These are phyloP conservation scores for Trissolcus brochymenae DNA, from an alignment of 2,888 invertebrate genomes.

Conservation along the genomic window DNA sequence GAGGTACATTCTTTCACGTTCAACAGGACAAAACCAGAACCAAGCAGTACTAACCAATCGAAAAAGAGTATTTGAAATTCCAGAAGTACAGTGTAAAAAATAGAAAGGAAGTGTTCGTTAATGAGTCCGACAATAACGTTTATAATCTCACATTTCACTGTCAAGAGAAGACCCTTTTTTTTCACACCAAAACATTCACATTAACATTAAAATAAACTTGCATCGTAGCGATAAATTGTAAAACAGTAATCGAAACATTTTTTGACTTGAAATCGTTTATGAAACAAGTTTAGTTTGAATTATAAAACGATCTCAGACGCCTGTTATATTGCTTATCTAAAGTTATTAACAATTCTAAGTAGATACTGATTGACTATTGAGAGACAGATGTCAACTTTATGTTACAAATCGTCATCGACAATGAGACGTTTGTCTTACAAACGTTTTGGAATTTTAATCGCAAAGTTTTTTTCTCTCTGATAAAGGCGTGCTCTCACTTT, in stretches of 20 bases:
- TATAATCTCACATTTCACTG: neutral
- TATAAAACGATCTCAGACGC: conserved; percentile 2
- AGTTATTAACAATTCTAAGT: conserved; percentile 16
- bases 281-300: too few relatives aligned
- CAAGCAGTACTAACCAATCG: conserved; percentile 41
- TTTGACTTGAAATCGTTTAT: too few relatives aligned
- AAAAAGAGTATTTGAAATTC: conserved; percentile 21
- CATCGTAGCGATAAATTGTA: neutral
- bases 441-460: conserved; percentile 19
- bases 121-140: neutral
- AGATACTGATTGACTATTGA: neutral
- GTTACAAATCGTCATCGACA: conserved; percentile 2
- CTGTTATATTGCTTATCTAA: conserved; percentile 30
- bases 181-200: too few relatives aligned
- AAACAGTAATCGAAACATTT: too few relatives aligned
- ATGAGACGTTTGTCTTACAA: neutral
- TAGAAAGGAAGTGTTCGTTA: neutral
- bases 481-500: conserved; percentile 23
- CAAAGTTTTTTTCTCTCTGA: conserved; percentile 12
- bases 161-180: neutral
- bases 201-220: too few relatives aligned
- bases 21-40: conserved; percentile 40
- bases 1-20: conserved; percentile 19
- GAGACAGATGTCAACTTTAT: conserved; percentile 24
- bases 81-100: conserved; percentile 6